Evolutionary conservation across 1,140 invertebrate genomes (phyloP), one percentile per base, ranked within the genome.

Genomic region (Macrotrachela quadricornifera): DNA sequence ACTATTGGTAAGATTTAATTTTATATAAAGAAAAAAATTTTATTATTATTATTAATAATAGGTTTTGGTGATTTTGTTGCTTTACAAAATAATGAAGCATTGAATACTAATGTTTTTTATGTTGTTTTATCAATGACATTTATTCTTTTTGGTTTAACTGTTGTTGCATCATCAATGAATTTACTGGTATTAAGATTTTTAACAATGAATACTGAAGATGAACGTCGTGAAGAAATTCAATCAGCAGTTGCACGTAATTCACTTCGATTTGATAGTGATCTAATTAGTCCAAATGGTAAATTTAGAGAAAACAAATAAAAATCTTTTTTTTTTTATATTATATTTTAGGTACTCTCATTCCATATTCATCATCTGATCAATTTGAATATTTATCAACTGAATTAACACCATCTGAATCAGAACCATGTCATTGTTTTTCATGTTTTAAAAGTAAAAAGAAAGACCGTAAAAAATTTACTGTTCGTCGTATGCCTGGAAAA

Each of bases 141-240:
- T 74, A 99, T 99, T 61, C 77, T 99, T 44, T 96, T 96, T 69
- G 94, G 94, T 42, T 77, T 99, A 65, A 91, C 91, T n/a, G 92
- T 99, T 55, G 88, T 99, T 43, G 91, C 91, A 53, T 92, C 94
- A 49, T 92, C 85, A 55, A 82, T 97, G 69, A 99, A 99, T 74
- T 75, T 99, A 57, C 76, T 99, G 54, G 91, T 99, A 51, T 77
- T 99, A 59, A 77, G 92, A 61, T 97, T 99, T 73, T 82, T 99
- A 62, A 99, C 92, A n/a, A 92, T 97, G 85, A 85, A 88, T 66
- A 84, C 83, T 2, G 83, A 85, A 61, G 85, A 97, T 64, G 94
- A 97, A 70, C 78, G 88, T 62, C 71, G 90, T 57, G 92, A 97
- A 63, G 69, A 74, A 61, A 57, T 72, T 36, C 21, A 45, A 18